Base-by-base conservation (phyloP, 1,140 invertebrate genomes). In the Ladona fulva region DNA sequence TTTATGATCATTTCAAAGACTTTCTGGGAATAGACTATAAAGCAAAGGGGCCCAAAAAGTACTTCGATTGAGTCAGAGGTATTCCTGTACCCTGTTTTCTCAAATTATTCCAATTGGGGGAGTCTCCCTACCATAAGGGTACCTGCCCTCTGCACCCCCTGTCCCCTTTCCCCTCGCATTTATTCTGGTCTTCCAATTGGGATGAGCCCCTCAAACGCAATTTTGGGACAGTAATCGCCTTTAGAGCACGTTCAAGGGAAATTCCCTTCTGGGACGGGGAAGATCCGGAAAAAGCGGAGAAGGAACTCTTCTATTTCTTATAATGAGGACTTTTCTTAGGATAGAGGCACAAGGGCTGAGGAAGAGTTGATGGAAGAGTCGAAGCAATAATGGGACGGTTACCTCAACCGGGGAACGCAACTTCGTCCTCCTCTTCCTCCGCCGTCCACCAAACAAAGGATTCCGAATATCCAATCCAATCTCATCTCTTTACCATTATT, bases 161-260 rank as follows among this genome's bases (percentile, higher is more conserved):
- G n/a, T n/a, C 14, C 52, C 12, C 14, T 12, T 66, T 66, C 52
- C 52, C 16, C 52, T 19, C n/a, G 52, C 52, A 66, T 66, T 66
- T 66, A 66, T 66, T 66, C 52, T 66, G 52, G 52, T 66, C 52
- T 66, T 66, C 44, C 16, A 66, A 66, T 66, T 66, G 52, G 52
- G 52, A 66, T 16, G 52, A 66, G 52, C 14, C 52, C n/a, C 52
- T 66, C 52, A 22, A 66, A 66, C 52, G 52, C 52, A 66, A 66
- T 66, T 66, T 66, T 66, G 52, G 52, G 52, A 66, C 52, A 66
- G 52, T 66, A 66, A 66, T 66, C 52, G 52, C 52, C 52, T 66
- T 66, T 66, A 12, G 52, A 66, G 52, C 52, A 66, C 52, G 52
- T 66, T 66, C 52, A 22, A 66, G 52, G 52, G n/a, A 66, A 66